Evolutionary conservation across 2,113 vertebrate species (phyloP), one percentile per base, ranked within the genome.

Genomic region (Zingel zingel): DNA sequence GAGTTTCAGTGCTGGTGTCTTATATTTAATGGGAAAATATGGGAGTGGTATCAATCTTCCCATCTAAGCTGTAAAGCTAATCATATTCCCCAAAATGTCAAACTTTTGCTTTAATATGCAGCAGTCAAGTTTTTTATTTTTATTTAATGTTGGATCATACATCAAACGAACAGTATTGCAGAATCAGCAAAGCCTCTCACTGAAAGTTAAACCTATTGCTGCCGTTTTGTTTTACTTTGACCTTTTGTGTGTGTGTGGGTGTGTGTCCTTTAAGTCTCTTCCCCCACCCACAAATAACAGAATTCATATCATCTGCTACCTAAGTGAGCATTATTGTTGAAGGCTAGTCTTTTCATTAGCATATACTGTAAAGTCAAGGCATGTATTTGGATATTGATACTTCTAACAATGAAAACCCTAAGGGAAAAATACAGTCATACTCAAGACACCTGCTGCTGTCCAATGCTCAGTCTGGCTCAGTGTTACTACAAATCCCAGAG

Each of bases 241-340:
- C 50, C 68, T 23, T 13, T 14, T 72, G 13, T 83, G 59, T 56
- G 45, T 61, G 47, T 10, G 33, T 43, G 76, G 72, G 68, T 62
- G 66, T 58, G 18, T 74, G 51, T 51, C 75, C 72, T 77, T 70
- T 66, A 45, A 69, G 65, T 48, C 39, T 15, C n/a, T 19, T 56
- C 18, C 45, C 27, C 67, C 54, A 21, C 6, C 58, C 6, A 39
- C 30, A 45, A 69, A 68, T 33, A 30, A 51, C 45, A 66, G 61
- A 62, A 25, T 81, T 58, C 76, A 73, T 68, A 81, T 48, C 74
- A 27, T 53, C 54, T 83, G 71, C 66, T 77, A 10, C 70, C n/a
- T 1, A 30, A 48, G 7, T 67, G 58, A 65, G 21, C 63, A 14
- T 69, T 50, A 48, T 19, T 15, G 5, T 39, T 23, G 15, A 63